Conservation (phyloP, 2,113 vertebrate species). For the Atrichornis clamosus region DNA sequence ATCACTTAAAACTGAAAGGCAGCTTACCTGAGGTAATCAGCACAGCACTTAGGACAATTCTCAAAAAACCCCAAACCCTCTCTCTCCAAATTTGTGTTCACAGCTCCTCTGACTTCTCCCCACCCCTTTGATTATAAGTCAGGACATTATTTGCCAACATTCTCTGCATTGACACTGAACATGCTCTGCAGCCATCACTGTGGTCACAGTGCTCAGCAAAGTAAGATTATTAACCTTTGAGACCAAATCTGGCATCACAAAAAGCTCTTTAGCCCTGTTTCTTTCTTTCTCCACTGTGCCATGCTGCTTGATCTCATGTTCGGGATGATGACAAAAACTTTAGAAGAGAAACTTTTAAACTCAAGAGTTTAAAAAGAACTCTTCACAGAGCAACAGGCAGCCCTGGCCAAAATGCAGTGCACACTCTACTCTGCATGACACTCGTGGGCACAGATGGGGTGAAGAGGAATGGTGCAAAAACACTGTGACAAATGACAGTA, state of each 20-base stretch:
- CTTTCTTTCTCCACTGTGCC: not conserved
- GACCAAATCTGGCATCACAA: not conserved
- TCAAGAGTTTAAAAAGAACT: not conserved
- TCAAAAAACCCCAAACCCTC: not conserved
- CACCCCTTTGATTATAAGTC: not conserved
- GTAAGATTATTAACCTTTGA: not conserved
- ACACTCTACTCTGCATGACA: too few relatives aligned
- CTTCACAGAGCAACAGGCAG: not conserved
- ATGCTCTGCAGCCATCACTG: not conserved
- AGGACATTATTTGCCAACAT: not conserved
- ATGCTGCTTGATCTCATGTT: not conserved
- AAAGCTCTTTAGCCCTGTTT: not conserved
- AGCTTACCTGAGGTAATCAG: not conserved
- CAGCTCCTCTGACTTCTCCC: not conserved
- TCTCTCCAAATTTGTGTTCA: not conserved
- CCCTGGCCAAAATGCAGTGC: not conserved
- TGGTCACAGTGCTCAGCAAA: not conserved
- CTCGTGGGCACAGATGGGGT: not conserved
- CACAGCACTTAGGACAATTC: not conserved
- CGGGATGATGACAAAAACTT: not conserved
- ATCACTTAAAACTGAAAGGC: not conserved
- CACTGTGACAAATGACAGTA: not conserved
- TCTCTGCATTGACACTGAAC: not conserved
- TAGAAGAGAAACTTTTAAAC: not conserved
- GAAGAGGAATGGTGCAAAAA: not conserved